A percentile compares a stretch with the other conserved stretches of the same genome.
Evolutionary conservation across 1,140 invertebrate species (phyloP).

Genomic region (Diachasma alloeum): DNA sequence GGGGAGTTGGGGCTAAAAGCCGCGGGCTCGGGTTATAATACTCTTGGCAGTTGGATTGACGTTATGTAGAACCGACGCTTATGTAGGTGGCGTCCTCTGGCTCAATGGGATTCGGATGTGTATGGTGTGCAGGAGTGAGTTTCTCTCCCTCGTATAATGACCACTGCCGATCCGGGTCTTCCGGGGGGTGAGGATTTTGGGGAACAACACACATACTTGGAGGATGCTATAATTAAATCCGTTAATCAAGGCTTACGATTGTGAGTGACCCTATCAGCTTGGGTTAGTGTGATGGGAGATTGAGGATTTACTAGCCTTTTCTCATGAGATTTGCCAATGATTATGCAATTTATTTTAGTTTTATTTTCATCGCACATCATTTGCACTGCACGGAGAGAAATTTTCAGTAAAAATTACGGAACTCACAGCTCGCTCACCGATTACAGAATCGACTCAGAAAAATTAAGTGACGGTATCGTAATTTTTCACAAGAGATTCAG

Average conservation of each 20-base stretch:
- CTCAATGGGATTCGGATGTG: constrained; percentile 14
- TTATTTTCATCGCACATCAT: too few species aligned
- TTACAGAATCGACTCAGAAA: too few species aligned
- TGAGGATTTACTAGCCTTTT: constrained; percentile 50
- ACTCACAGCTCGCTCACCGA: too few species aligned
- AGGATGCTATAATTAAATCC: constrained; percentile 59
- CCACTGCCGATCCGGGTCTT: constrained; percentile 40
- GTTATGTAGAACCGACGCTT: constrained; percentile 6
- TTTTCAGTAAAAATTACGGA: too few species aligned
- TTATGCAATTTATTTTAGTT: constrained; percentile 34
- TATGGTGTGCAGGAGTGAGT: constrained; percentile 42
- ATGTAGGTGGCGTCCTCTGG: not conserved
- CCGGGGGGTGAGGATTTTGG: constrained; percentile 33
- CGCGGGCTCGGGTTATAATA: constrained; percentile 27
- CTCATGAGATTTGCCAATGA: constrained; percentile 15
- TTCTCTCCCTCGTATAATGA: constrained; percentile 46
- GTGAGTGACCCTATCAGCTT: constrained; percentile 61
- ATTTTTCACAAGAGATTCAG: too few species aligned
- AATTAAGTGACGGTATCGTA: too few species aligned
- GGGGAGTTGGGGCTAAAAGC: constrained; percentile 19
- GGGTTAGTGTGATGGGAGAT: constrained; percentile 63
- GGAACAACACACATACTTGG: constrained; percentile 19
- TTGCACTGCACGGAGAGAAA: too few species aligned
- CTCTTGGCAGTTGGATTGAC: constrained; percentile 16
- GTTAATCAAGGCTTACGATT: constrained; percentile 58